A percentile compares a stretch with the other conserved stretches of the same genome.
phyloP scores from a whole-genome alignment of 2,113 vertebrate genomes.

The Balaenoptera acutorostrata region DNA sequence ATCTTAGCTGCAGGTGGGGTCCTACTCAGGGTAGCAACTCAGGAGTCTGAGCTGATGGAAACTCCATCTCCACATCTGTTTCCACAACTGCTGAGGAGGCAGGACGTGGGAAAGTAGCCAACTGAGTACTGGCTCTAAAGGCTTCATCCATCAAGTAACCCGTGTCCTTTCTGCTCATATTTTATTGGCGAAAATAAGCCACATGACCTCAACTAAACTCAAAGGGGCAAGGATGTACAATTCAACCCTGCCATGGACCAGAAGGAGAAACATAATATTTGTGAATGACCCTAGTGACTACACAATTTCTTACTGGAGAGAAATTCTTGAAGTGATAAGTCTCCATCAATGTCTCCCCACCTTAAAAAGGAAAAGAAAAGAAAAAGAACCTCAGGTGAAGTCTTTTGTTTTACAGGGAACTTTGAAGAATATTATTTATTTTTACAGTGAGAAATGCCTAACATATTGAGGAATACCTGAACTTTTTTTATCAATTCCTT shows the following conservation, averaged over 20 bases:
- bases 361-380: not conserved
- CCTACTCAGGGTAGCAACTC: not conserved
- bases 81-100: not conserved
- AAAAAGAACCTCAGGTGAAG: not conserved
- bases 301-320: not conserved
- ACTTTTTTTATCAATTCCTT: not conserved
- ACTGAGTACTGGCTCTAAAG: not conserved
- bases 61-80: not conserved
- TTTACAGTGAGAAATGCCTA: constrained; percentile 19
- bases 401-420: not conserved
- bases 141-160: not conserved
- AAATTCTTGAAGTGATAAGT: not conserved
- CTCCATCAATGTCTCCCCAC: not conserved
- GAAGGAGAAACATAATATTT: not conserved
- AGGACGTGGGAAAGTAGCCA: not conserved
- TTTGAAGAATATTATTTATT: constrained; percentile 8
- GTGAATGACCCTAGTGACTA: not conserved
- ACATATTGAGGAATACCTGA: not conserved
- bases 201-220: not conserved
- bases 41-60: not conserved
- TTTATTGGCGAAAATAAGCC: not conserved
- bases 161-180: not conserved
- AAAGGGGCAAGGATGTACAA: not conserved
- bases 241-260: not conserved
- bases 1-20: not conserved